phyloP scores from a whole-genome alignment of 1,140 invertebrate species.

The Paraescarpia echinospica region DNA sequence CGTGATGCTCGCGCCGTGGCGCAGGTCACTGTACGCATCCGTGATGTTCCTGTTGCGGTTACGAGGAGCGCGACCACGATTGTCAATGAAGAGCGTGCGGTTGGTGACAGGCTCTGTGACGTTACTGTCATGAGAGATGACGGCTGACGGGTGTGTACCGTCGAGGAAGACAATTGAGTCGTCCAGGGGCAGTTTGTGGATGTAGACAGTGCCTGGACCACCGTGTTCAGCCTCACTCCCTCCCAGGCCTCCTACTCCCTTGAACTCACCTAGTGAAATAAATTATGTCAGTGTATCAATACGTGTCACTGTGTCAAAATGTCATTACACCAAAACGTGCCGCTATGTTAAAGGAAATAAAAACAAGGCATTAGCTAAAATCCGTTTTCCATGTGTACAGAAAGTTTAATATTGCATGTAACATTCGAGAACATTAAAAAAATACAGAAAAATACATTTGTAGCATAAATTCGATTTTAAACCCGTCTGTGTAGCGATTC shows the following conservation, averaged over 20 bases:
- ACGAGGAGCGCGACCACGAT: slow-evolving; percentile 32
- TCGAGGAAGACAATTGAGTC: slow-evolving; percentile 7
- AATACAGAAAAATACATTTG: no score
- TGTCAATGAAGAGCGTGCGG: slow-evolving; percentile 41
- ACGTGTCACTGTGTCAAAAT: neutral
- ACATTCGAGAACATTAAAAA: no score
- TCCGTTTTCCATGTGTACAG: no score
- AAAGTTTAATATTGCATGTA: no score
- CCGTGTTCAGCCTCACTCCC: slow-evolving; percentile 39
- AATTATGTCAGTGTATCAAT: neutral
- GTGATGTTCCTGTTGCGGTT: slow-evolving; percentile 36
- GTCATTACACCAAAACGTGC: no score
- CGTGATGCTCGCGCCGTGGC: slow-evolving; percentile 34
- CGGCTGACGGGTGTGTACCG: neutral
- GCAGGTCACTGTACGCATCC: slow-evolving; percentile 31
- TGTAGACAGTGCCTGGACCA: slow-evolving; percentile 44
- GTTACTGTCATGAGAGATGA: slow-evolving; percentile 1
- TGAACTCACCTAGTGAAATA: slow-evolving; percentile 37
- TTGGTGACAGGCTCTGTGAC: slow-evolving; percentile 29
- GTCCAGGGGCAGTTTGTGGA: slow-evolving; percentile 38
- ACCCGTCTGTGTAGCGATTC: no score
- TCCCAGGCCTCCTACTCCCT: slow-evolving; percentile 36
- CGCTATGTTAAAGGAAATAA: no score
- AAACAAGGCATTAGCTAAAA: no score
- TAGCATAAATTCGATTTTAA: no score